phyloP scores from a whole-genome alignment of 2,888 invertebrate genomes.

The Podotricha telesiphe region DNA sequence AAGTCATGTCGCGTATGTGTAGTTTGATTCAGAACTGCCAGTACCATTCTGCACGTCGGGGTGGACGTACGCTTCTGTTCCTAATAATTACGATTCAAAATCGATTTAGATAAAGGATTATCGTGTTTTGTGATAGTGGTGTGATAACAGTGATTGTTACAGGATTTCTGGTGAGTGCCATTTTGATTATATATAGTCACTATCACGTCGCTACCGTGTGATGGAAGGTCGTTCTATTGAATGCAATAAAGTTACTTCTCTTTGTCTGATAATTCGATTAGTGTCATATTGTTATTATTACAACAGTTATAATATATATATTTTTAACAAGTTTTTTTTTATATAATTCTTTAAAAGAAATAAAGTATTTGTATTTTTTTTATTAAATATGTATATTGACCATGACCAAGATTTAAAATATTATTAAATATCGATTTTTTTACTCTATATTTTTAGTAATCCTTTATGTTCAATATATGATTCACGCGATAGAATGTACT shows the following conservation, averaged over 20 bases:
- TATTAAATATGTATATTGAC: not conserved
- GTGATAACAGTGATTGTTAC: conserved; percentile 35
- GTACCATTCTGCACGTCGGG: conserved; percentile 29
- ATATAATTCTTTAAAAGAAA: not conserved
- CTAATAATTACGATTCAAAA: conserved; percentile 30
- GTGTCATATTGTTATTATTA: conserved; percentile 11
- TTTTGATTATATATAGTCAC: not conserved
- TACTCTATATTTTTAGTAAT: not conserved
- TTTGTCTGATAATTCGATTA: conserved; percentile 37
- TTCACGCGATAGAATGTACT: not conserved
- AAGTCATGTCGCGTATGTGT: conserved; percentile 25
- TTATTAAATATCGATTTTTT: too few species aligned
- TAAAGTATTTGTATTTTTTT: not conserved
- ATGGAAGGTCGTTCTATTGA: conserved; percentile 42
- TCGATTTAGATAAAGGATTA: conserved; percentile 30
- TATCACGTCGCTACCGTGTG: not conserved
- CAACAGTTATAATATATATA: not conserved
- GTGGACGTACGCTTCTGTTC: conserved; percentile 28
- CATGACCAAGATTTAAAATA: too few species aligned
- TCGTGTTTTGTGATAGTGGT: conserved; percentile 34
- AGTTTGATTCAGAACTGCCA: conserved; percentile 33
- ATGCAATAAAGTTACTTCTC: conserved; percentile 29
- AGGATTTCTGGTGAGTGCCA: conserved; percentile 34
- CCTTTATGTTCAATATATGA: not conserved
- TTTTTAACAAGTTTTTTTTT: not conserved